These are phyloP conservation scores for Morpho helenor DNA, from an alignment of 2,888 invertebrate species.

Conservation along the genomic window DNA sequence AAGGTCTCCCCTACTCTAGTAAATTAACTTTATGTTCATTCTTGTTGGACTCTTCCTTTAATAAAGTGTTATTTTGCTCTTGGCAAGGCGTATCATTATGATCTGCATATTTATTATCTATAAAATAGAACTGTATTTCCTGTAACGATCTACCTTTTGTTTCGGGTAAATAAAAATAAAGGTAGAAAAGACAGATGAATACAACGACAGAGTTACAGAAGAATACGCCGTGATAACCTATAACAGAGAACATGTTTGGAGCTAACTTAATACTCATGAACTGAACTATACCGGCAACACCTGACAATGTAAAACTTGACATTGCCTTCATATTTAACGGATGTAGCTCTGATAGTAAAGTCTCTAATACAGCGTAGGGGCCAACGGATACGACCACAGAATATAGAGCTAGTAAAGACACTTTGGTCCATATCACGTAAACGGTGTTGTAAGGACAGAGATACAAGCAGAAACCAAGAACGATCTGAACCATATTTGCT, in stretches of 20 bases:
- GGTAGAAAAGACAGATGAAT: slow-evolving; percentile 25
- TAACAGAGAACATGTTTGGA: slow-evolving; percentile 23
- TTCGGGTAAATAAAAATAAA: slow-evolving; percentile 34
- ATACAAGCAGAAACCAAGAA: slow-evolving; percentile 15
- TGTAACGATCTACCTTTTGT: slow-evolving; percentile 33
- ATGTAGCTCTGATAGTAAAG: slow-evolving; percentile 30
- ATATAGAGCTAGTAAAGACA: slow-evolving; percentile 23
- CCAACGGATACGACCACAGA: slow-evolving; percentile 26
- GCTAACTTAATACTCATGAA: slow-evolving; percentile 30
- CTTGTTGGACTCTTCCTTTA: not conserved
- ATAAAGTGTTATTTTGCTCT: not conserved
- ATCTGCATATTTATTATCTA: slow-evolving; percentile 17
- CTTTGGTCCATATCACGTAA: slow-evolving; percentile 16
- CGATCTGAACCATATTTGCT: slow-evolving; percentile 14
- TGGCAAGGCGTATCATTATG: not conserved
- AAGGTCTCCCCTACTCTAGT: too few species aligned
- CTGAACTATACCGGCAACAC: slow-evolving; percentile 22
- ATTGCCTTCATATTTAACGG: slow-evolving; percentile 33
- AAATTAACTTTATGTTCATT: not conserved
- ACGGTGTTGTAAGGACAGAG: slow-evolving; percentile 3
- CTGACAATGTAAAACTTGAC: slow-evolving; percentile 23
- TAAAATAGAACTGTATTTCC: slow-evolving; percentile 34
- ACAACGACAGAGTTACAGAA: slow-evolving; percentile 25
- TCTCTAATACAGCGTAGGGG: slow-evolving; percentile 31
- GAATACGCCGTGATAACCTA: slow-evolving; percentile 34